Percentiles rank a stretch among this genome's conserved stretches.
These are phyloP conservation scores for Polyommatus iphigenia DNA, from an alignment of 2,888 invertebrate species.

Conservation along the genomic window DNA sequence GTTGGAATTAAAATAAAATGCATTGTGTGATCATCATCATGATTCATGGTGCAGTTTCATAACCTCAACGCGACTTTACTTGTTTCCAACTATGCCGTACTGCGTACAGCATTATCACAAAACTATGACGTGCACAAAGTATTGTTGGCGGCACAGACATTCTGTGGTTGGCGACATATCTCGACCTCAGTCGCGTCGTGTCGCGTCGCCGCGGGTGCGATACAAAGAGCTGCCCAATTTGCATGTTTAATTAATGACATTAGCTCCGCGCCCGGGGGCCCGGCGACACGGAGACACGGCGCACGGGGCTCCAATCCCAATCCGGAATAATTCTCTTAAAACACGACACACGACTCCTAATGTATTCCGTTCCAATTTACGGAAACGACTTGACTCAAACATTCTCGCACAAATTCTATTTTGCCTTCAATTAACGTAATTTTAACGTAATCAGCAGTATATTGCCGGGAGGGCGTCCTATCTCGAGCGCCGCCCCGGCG, in stretches of 20 bases:
- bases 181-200: background rate
- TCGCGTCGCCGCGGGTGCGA: background rate
- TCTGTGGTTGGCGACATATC: no score
- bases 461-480: background rate
- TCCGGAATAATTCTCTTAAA: slow-evolving; percentile 14
- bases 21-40: no score
- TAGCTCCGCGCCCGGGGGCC: background rate
- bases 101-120: no score
- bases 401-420: background rate
- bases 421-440: slow-evolving; percentile 15
- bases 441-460: slow-evolving; percentile 8
- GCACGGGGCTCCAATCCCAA: background rate
- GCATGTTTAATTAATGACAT: slow-evolving; percentile 14
- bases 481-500: background rate
- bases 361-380: slow-evolving; percentile 5
- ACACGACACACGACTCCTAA: slow-evolving; percentile 15
- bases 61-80: no score
- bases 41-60: no score
- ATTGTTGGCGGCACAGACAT: no score
- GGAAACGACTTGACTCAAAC: slow-evolving; percentile 15
- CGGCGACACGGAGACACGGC: background rate
- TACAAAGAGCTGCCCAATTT: slow-evolving; percentile 22
- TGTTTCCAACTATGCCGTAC: no score
- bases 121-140: no score
- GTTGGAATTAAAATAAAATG: no score